Conservation (phyloP, 2,797 vertebrate species). For the Pagetopsis macropterus region DNA sequence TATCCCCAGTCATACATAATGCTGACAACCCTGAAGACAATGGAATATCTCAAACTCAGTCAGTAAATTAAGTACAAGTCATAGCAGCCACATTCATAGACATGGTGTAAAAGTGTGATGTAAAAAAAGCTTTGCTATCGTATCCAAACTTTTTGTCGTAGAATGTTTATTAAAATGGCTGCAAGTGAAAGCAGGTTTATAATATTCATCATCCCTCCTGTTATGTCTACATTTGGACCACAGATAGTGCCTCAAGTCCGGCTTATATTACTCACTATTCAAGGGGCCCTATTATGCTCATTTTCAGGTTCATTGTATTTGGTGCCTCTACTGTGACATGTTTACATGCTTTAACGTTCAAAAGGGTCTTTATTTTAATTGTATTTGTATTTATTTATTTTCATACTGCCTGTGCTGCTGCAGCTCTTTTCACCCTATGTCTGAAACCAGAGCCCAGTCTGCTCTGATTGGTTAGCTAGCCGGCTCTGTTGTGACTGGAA, state of each 20-base stretch:
- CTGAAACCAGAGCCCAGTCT: too few relatives aligned
- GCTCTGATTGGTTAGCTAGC: too few relatives aligned
- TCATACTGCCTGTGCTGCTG: too few relatives aligned
- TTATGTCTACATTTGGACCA: constrained; percentile 16
- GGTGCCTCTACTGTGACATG: too few relatives aligned
- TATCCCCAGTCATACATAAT: not conserved
- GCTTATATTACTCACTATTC: constrained; percentile 10
- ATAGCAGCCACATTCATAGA: not conserved
- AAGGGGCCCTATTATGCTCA: too few relatives aligned
- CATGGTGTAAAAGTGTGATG: not conserved
- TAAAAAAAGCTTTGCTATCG: not conserved
- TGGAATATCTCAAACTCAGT: not conserved
- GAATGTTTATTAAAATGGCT: constrained; percentile 4
- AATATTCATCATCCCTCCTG: not conserved
- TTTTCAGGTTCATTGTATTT: too few relatives aligned
- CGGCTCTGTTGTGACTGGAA: too few relatives aligned
- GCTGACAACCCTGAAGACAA: not conserved
- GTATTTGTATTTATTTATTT: too few relatives aligned
- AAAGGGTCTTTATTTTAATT: too few relatives aligned
- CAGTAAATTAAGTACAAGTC: not conserved
- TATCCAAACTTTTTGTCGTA: not conserved
- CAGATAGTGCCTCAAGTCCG: not conserved
- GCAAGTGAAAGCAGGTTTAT: not conserved
- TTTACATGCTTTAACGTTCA: too few relatives aligned
- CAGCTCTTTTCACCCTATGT: too few relatives aligned